These are phyloP conservation scores for Drosophila ochracea DNA, from an alignment of 2,888 invertebrate species.

Conservation along the genomic window DNA sequence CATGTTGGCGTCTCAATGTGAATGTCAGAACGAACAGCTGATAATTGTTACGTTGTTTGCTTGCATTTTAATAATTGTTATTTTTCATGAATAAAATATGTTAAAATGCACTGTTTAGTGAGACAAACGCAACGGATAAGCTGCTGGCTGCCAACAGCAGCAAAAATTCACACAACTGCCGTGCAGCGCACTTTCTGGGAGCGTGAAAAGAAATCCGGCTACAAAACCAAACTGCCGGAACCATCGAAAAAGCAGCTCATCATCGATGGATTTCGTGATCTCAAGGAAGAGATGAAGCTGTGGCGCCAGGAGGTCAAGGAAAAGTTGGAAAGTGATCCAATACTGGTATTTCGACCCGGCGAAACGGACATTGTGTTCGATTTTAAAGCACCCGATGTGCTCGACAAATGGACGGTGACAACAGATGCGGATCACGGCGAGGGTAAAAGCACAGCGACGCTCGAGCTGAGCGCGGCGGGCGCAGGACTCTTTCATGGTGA, in stretches of 20 bases:
- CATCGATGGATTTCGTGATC: conserved; percentile 88
- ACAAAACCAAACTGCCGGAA: conserved; percentile 78
- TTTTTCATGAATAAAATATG: conserved; percentile 32
- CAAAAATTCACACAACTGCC: conserved; percentile 77
- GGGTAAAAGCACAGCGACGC: conserved; percentile 90
- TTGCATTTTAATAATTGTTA: conserved; percentile 4
- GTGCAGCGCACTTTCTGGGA: conserved; percentile 83
- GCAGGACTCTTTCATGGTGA: conserved; percentile 91
- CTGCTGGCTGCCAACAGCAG: conserved; percentile 33
- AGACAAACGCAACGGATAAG: conserved; percentile 50
- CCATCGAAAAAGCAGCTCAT: conserved; percentile 86
- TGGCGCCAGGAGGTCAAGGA: conserved; percentile 90
- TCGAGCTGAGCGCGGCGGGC: conserved; percentile 89
- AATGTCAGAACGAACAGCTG: conserved; percentile 43
- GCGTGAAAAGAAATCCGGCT: conserved; percentile 84
- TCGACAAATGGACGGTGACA: conserved; percentile 91
- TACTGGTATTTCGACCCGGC: conserved; percentile 87
- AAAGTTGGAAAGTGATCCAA: conserved; percentile 88
- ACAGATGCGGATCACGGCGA: conserved; percentile 93
- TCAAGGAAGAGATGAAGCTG: conserved; percentile 89
- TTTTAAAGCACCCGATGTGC: conserved; percentile 88
- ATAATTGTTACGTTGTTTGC: conserved; percentile 55
- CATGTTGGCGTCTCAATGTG: conserved; percentile 1
- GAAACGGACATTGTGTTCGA: conserved; percentile 91
- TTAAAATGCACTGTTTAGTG: conserved; percentile 56